Evolutionary conservation across 2,113 vertebrate genomes (phyloP).

Genomic region (Cyprinodon brontotheroides): DNA sequence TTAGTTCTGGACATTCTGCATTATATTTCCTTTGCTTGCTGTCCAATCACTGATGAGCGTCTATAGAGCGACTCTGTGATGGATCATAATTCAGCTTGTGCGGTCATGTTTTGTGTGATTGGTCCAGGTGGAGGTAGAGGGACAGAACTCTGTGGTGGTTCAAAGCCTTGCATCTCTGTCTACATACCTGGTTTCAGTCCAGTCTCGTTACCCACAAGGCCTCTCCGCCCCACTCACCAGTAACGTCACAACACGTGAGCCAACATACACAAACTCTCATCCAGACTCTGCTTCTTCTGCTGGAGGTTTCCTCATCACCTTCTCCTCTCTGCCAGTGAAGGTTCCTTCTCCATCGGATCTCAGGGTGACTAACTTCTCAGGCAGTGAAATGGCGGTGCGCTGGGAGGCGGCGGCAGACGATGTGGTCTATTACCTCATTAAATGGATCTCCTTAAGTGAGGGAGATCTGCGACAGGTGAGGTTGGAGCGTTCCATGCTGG

Average conservation of each 20-base stretch:
- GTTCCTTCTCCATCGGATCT: conserved; percentile 85
- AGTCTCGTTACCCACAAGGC: conserved; percentile 80
- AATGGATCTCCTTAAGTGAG: conserved; percentile 88
- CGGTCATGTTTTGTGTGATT: background rate
- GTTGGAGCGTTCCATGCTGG: too few relatives aligned
- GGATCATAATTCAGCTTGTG: background rate
- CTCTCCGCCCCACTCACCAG: conserved; percentile 81
- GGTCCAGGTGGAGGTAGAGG: conserved; percentile 83
- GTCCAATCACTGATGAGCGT: too few relatives aligned
- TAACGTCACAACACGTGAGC: conserved; percentile 90
- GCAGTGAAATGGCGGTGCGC: conserved; percentile 80
- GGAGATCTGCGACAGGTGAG: conserved; percentile 88
- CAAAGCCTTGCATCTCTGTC: conserved; percentile 88
- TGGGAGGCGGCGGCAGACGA: conserved; percentile 87
- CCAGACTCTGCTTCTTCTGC: background rate
- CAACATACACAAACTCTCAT: background rate
- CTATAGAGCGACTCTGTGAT: background rate
- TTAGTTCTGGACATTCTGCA: background rate
- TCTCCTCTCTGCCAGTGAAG: conserved; percentile 79
- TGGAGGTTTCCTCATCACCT: background rate
- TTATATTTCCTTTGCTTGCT: background rate
- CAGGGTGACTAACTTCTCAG: conserved; percentile 84
- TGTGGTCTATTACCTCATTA: conserved; percentile 90
- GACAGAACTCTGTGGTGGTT: conserved; percentile 80
- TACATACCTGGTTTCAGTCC: conserved; percentile 84